These are phyloP conservation scores for Myotis vivesi DNA, from an alignment of 2,797 vertebrate species.

Conservation along the genomic window DNA sequence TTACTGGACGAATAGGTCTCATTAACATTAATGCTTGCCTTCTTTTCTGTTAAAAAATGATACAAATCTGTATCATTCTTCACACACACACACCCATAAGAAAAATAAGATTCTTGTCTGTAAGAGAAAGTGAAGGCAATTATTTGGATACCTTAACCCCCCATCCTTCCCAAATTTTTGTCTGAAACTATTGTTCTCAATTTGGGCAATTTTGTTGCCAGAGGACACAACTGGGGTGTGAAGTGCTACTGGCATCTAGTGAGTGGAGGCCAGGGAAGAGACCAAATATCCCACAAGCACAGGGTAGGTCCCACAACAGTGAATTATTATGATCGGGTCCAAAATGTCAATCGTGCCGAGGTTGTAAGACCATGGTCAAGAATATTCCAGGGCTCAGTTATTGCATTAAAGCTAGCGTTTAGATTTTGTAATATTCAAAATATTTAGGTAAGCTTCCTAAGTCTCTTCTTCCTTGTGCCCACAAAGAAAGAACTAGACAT, in stretches of 20 bases:
- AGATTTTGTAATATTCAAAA: conserved; percentile 31
- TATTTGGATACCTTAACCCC: not conserved
- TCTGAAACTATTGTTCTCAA: not conserved
- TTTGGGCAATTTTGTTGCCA: not conserved
- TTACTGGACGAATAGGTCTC: conserved; percentile 23
- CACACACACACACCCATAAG: not conserved
- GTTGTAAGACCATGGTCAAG: not conserved
- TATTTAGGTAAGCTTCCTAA: not conserved
- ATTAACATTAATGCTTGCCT: conserved; percentile 35
- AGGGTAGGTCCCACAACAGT: not conserved
- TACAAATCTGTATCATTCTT: conserved; percentile 23
- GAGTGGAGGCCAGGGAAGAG: not conserved
- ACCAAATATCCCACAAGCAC: not conserved
- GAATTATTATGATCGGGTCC: not conserved
- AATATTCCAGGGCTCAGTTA: not conserved
- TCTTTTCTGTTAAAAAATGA: conserved; percentile 61
- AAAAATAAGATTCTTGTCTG: not conserved
- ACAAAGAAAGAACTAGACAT: not conserved
- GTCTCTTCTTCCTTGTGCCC: not conserved
- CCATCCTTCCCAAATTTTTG: not conserved
- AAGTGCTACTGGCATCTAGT: not conserved
- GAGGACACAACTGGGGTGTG: not conserved
- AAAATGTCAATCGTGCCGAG: not conserved
- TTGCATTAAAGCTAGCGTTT: not conserved
- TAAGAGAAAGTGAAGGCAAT: conserved; percentile 12